Conservation (phyloP, 2,797 vertebrate species). For the Chelon auratus region DNA sequence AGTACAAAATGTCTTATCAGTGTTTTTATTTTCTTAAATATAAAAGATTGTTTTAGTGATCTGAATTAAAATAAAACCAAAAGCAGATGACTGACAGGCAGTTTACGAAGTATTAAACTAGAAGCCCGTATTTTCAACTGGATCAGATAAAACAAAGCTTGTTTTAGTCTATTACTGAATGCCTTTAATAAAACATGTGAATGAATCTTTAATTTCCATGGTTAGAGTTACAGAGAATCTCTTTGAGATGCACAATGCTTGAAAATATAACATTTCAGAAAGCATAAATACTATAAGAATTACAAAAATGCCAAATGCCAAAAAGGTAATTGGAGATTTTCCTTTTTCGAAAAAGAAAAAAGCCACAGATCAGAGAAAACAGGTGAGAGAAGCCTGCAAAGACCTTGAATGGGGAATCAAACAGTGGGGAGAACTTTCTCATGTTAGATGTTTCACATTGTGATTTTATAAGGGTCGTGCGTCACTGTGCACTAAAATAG, state of each 20-base stretch:
- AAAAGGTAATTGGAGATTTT: slow-evolving; percentile 4
- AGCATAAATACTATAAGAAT: slow-evolving; percentile 22
- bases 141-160: not conserved
- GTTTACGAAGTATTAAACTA: not conserved
- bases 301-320: slow-evolving; percentile 7
- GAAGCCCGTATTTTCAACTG: not conserved
- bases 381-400: slow-evolving; percentile 18
- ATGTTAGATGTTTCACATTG: slow-evolving; percentile 60
- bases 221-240: not conserved
- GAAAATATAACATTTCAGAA: not conserved
- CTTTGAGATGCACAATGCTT: not conserved
- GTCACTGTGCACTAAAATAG: slow-evolving; percentile 67
- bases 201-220: not conserved
- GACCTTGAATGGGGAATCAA: slow-evolving; percentile 18
- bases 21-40: slow-evolving; percentile 23
- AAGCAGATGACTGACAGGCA: not conserved
- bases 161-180: slow-evolving; percentile 16
- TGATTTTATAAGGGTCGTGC: slow-evolving; percentile 72
- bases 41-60: slow-evolving; percentile 21
- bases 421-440: slow-evolving; percentile 42
- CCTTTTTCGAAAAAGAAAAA: slow-evolving; percentile 9
- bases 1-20: slow-evolving; percentile 32
- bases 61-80: slow-evolving; percentile 13
- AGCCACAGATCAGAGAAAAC: slow-evolving; percentile 31
- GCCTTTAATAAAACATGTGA: slow-evolving; percentile 2